Percentiles rank a stretch among this genome's conserved stretches.
These are phyloP conservation scores for Athalia cordata DNA, from an alignment of 2,888 invertebrate genomes.

Conservation along the genomic window DNA sequence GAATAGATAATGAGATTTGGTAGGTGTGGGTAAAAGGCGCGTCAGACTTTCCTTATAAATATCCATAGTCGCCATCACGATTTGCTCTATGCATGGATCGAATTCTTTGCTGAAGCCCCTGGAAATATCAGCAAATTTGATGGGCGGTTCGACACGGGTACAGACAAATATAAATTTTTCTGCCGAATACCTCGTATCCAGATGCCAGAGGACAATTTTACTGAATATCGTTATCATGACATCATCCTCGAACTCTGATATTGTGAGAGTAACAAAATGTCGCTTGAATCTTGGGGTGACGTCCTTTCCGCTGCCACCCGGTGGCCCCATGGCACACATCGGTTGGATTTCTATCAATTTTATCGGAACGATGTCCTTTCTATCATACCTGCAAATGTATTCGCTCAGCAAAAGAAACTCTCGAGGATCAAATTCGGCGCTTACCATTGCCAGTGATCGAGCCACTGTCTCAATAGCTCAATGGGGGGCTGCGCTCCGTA, in stretches of 20 bases:
- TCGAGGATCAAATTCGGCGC: not conserved
- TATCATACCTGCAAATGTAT: constrained; percentile 78
- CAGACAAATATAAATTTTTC: not conserved
- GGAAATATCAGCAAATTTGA: not conserved
- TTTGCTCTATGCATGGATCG: constrained; percentile 92
- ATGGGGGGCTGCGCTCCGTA: constrained; percentile 97
- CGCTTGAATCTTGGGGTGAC: constrained; percentile 90
- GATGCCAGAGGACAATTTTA: constrained; percentile 95
- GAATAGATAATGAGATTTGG: constrained; percentile 96
- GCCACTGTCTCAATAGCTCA: constrained; percentile 91
- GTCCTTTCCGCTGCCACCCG: constrained; percentile 87
- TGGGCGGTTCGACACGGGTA: not conserved
- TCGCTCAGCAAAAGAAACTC: constrained; percentile 28
- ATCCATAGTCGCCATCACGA: constrained; percentile 90
- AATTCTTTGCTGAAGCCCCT: constrained; percentile 94
- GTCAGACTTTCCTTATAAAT: constrained; percentile 89
- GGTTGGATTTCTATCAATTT: constrained; percentile 85
- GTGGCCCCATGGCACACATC: constrained; percentile 90
- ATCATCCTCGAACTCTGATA: constrained; percentile 92
- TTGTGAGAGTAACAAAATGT: constrained; percentile 89
- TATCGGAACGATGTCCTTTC: constrained; percentile 86
- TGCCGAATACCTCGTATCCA: constrained; percentile 86
- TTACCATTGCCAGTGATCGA: constrained; percentile 91
- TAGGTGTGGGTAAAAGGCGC: constrained; percentile 92
- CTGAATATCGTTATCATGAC: constrained; percentile 91